phyloP scores from a whole-genome alignment of 2,888 invertebrate genomes.

The Scaptomyza polygonia region DNA sequence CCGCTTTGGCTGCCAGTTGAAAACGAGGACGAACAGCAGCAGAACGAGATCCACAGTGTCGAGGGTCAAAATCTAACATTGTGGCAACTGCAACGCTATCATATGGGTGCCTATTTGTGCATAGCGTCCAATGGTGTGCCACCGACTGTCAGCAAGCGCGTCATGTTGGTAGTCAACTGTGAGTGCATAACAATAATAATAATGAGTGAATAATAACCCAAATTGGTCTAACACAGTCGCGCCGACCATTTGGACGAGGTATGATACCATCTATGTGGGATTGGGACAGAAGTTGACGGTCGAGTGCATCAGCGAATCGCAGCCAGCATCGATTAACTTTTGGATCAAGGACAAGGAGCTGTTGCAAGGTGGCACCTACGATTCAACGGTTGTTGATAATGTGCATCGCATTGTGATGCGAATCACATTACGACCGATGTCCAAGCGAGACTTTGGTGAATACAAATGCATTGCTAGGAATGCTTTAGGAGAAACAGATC shows the following conservation, averaged over 20 bases:
- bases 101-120: slow-evolving; percentile 84
- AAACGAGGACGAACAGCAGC: slow-evolving; percentile 29
- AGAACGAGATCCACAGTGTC: slow-evolving; percentile 75
- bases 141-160: slow-evolving; percentile 84
- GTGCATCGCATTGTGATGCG: slow-evolving; percentile 91
- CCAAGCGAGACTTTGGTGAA: slow-evolving; percentile 89
- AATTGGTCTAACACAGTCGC: slow-evolving; percentile 70
- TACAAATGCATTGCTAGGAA: slow-evolving; percentile 94
- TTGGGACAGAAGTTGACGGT: slow-evolving; percentile 82
- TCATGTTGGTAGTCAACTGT: slow-evolving; percentile 83
- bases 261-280: slow-evolving; percentile 82
- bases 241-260: slow-evolving; percentile 82
- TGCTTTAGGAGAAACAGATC: slow-evolving; percentile 88
- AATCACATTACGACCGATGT: slow-evolving; percentile 88
- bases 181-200: slow-evolving; percentile 44
- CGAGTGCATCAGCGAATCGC: slow-evolving; percentile 83
- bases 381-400: slow-evolving; percentile 87
- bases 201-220: too few species aligned
- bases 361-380: slow-evolving; percentile 83
- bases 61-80: slow-evolving; percentile 82
- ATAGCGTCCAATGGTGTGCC: slow-evolving; percentile 84
- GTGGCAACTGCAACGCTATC: slow-evolving; percentile 77
- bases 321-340: slow-evolving; percentile 83
- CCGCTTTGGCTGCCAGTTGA: slow-evolving; percentile 70
- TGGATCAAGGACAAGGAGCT: slow-evolving; percentile 83